Percentiles rank a stretch among this genome's conserved stretches.
Conservation (phyloP, 2,888 invertebrate species). For the Antheraea yamamai region DNA sequence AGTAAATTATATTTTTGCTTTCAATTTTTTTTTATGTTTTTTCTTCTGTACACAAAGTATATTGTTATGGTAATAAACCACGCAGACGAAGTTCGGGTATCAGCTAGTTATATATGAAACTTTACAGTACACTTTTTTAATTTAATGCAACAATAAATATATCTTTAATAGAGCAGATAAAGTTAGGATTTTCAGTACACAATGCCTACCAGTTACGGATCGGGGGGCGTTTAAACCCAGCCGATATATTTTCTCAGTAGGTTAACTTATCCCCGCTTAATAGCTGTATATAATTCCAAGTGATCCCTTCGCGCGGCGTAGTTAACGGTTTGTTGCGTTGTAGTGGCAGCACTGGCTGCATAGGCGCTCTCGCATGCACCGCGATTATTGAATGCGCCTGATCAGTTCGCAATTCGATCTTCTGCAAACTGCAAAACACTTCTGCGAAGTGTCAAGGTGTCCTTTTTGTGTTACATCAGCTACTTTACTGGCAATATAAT, state of each 20-base stretch:
- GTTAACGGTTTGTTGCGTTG: conserved; percentile 41
- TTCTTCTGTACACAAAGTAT: too few species aligned
- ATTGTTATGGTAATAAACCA: too few species aligned
- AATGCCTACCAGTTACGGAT: neutral
- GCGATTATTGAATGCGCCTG: conserved; percentile 15
- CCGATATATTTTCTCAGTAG: conserved; percentile 1
- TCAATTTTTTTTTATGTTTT: too few species aligned
- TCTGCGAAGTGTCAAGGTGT: conserved; percentile 3
- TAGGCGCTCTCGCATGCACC: conserved; percentile 45
- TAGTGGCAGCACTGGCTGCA: conserved; percentile 35
- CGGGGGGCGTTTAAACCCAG: neutral
- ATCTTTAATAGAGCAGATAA: neutral
- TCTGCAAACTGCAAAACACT: neutral
- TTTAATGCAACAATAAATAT: neutral
- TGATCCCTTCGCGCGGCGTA: conserved; percentile 56
- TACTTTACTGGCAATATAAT: neutral
- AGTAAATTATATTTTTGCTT: too few species aligned
- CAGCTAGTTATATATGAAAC: too few species aligned
- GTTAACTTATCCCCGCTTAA: conserved; percentile 47
- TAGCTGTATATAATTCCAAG: conserved; percentile 49
- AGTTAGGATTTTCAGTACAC: neutral
- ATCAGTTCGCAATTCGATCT: conserved; percentile 3
- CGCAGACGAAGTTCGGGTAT: too few species aligned
- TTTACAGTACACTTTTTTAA: neutral
- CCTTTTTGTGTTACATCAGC: neutral